Evolutionary conservation across 2,888 invertebrate genomes (phyloP).

Genomic region (Monochamus alternatus): DNA sequence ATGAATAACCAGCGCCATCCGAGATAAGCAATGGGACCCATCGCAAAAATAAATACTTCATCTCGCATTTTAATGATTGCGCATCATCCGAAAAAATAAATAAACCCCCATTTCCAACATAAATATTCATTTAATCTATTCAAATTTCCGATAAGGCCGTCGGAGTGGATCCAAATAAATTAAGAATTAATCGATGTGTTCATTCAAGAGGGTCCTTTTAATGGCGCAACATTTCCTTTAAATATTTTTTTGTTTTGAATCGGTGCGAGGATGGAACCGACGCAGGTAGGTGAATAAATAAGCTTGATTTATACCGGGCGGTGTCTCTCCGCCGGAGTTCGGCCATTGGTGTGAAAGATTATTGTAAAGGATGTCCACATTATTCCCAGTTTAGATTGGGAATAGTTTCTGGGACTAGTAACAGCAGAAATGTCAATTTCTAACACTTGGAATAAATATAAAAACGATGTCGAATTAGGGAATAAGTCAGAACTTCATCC

Average conservation of each 20-base stretch:
- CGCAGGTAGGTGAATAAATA: constrained; percentile 56
- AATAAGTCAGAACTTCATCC: too few species aligned
- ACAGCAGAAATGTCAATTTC: too few species aligned
- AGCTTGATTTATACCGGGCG: constrained; percentile 44
- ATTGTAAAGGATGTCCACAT: too few species aligned
- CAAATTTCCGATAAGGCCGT: constrained; percentile 42
- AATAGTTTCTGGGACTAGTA: too few species aligned
- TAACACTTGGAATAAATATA: too few species aligned
- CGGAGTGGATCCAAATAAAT: constrained; percentile 40
- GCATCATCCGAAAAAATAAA: constrained; percentile 28
- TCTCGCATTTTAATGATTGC: constrained; percentile 31
- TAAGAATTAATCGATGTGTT: constrained; percentile 48
- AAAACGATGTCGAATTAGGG: too few species aligned
- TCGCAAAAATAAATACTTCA: constrained; percentile 31
- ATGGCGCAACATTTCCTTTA: constrained; percentile 54
- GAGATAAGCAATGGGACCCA: constrained; percentile 8
- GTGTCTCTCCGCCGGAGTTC: too few species aligned
- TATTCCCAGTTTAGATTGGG: neutral
- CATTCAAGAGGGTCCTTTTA: constrained; percentile 49
- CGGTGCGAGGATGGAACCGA: constrained; percentile 18
- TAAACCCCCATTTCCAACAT: constrained; percentile 35
- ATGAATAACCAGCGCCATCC: neutral
- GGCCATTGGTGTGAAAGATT: constrained; percentile 23
- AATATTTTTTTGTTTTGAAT: constrained; percentile 48
- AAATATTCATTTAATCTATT: constrained; percentile 44